Conservation (phyloP, 2,113 vertebrate genomes). For the Xiphorhynchus elegans region DNA sequence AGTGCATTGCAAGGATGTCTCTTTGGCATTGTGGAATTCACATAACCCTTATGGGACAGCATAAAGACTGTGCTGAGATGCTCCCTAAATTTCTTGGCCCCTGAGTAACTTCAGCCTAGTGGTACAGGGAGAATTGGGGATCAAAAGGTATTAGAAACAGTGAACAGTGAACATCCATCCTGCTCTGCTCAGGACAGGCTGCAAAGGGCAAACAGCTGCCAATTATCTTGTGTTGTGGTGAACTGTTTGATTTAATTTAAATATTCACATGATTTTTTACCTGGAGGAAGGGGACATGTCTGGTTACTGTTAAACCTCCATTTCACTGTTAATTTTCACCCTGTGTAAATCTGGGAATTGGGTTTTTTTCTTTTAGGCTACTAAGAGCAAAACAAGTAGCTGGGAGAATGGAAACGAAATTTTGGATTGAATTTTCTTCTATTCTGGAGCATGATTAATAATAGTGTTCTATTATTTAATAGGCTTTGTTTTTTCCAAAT, state of each 20-base stretch:
- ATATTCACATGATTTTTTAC: background rate
- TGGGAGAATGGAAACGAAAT: background rate
- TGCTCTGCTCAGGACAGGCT: background rate
- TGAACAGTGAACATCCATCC: background rate
- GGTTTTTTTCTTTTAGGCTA: background rate
- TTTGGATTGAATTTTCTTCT: conserved; percentile 7
- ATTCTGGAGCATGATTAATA: conserved; percentile 51
- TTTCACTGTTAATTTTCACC: background rate
- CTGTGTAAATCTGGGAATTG: background rate
- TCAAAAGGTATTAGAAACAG: background rate
- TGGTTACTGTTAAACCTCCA: background rate
- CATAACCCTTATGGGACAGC: background rate
- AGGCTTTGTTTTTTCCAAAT: conserved; percentile 58
- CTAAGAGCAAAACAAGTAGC: conserved; percentile 14
- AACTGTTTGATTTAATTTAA: background rate
- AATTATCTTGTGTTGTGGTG: background rate
- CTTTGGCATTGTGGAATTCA: background rate
- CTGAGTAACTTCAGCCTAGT: background rate
- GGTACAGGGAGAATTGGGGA: background rate
- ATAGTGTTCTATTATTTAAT: conserved; percentile 34
- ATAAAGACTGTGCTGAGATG: background rate
- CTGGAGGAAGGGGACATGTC: background rate
- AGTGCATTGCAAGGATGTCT: background rate
- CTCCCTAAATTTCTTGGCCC: background rate
- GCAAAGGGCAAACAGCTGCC: background rate